Evolutionary conservation across 2,797 vertebrate genomes (phyloP), one percentile per base, ranked within the genome.

Genomic region (Siniperca obscura): DNA sequence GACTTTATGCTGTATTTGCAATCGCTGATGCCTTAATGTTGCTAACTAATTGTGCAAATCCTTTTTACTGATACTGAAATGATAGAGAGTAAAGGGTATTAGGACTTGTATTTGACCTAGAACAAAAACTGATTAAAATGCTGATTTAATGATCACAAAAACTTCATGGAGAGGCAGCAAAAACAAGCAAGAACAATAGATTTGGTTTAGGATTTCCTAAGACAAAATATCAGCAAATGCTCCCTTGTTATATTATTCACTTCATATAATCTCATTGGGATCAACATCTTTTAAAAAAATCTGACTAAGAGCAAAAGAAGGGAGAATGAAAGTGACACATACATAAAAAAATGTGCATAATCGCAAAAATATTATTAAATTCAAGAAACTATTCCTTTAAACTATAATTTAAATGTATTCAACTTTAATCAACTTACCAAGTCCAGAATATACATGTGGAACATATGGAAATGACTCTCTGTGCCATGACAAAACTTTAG

Each of bases 1-100:
- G 7, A 42, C 52, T 72, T 36, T 6, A 40, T 30, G 5, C 22
- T 21, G 25, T 2, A 9, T 53, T 53, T 61, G 62, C 27, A 68
- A 25, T 52, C 27, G 3, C 30, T 55, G 56, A 53, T 42, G 64
- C 46, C 22, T 79, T 59, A 60, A 80, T 62, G 69, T 46, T 11
- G 2, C 22, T 25, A 7, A 55, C 3, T 59, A 46, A 59, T 38
- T 64, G 19, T 72, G 19, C 70, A 72, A 62, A 36, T 40, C 17
- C 3, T 55, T 66, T 30, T 55, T 7, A n/a, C 10, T 75, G 30
- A 50, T 66, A 40, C 3, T 46, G 21, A 60, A 59, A 66, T 10
- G 19, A 62, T 21, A 34, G 25, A 52, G 27, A 66, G 22, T 27
- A 14, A 59, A 76, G 36, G 77, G 53, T 60, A 48, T 75, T 27